These are phyloP conservation scores for Sminthurides aquaticus DNA, from an alignment of 2,888 invertebrate species.

Conservation along the genomic window DNA sequence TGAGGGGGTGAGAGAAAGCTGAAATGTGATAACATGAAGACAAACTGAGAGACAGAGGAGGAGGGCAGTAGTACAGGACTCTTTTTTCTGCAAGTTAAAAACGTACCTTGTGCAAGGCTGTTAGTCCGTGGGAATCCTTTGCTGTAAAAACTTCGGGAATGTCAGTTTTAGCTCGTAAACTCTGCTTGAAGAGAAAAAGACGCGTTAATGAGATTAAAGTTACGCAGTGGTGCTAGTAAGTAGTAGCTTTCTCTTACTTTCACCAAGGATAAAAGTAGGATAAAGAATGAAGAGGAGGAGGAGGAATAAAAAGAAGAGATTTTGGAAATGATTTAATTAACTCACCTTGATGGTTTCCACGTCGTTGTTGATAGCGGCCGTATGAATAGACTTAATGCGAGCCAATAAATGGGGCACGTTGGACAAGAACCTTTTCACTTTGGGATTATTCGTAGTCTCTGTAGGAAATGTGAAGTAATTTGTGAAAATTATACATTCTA, in stretches of 20 bases:
- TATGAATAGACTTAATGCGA: constrained; percentile 71
- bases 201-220: too few relatives aligned
- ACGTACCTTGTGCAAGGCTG: constrained; percentile 73
- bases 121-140: constrained; percentile 71
- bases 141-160: constrained; percentile 60
- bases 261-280: too few relatives aligned
- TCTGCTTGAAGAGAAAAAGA: constrained; percentile 12
- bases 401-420: constrained; percentile 86
- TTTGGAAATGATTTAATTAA: background rate
- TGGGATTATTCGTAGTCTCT: constrained; percentile 74
- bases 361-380: constrained; percentile 68
- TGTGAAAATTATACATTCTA: too few relatives aligned
- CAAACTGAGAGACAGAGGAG: background rate
- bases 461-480: constrained; percentile 48
- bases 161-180: constrained; percentile 43
- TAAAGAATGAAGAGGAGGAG: background rate
- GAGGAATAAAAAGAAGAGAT: background rate
- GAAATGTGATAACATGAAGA: too few relatives aligned
- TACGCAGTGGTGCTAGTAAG: too few relatives aligned
- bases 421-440: constrained; percentile 75
- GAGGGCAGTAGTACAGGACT: background rate
- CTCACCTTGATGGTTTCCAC: constrained; percentile 61
- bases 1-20: background rate
- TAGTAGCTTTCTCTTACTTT: background rate
- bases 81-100: background rate